These are phyloP conservation scores for Teleopsis dalmanni DNA, from an alignment of 1,140 invertebrate genomes.

Conservation along the genomic window DNA sequence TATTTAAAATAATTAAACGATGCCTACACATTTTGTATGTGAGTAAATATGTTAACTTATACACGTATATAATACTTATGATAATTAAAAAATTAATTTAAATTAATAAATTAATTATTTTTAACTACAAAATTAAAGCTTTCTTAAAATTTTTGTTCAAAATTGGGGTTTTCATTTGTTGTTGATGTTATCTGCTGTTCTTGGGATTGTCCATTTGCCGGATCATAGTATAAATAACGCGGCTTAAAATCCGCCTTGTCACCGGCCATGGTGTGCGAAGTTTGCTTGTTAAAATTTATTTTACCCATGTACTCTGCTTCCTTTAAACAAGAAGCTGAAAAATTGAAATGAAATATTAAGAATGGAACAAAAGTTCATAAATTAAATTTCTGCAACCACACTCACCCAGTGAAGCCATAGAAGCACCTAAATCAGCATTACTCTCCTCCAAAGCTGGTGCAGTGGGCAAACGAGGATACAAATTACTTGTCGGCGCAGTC, in stretches of 20 bases:
- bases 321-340: slow-evolving; percentile 23
- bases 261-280: slow-evolving; percentile 26
- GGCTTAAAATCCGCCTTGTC: slow-evolving; percentile 29
- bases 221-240: slow-evolving; percentile 35
- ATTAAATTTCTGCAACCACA: background rate
- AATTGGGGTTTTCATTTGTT: background rate
- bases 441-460: background rate
- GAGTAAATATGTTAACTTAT: too few species aligned
- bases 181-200: background rate
- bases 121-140: too few species aligned
- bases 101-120: too few species aligned
- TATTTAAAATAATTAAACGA: too few species aligned
- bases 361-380: background rate
- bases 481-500: background rate
- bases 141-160: background rate
- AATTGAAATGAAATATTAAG: background rate
- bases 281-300: slow-evolving; percentile 31
- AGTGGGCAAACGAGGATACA: background rate
- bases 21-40: too few species aligned
- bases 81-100: too few species aligned
- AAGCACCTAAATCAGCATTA: background rate
- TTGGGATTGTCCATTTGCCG: slow-evolving; percentile 10
- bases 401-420: slow-evolving; percentile 24
- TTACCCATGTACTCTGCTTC: slow-evolving; percentile 33
- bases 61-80: too few species aligned